Conservation (phyloP, 2,888 invertebrate genomes). For the Odontothrips loti region DNA sequence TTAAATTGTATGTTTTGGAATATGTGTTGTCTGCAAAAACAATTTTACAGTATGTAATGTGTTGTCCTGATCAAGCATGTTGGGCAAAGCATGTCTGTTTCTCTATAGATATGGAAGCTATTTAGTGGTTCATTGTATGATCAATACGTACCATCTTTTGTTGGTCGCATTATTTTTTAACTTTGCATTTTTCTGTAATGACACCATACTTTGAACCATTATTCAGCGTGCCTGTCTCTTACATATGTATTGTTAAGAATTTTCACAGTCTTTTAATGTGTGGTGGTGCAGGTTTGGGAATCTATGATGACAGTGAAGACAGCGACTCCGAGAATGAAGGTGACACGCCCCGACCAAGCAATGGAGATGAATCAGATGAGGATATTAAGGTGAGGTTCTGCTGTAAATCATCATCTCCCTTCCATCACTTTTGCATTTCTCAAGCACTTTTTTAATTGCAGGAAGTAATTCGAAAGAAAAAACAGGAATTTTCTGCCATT, state of each 20-base stretch:
- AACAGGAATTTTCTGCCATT: background rate
- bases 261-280: constrained; percentile 13
- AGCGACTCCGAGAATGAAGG: constrained; percentile 18
- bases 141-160: background rate
- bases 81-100: background rate
- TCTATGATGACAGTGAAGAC: constrained; percentile 22
- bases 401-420: background rate
- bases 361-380: background rate
- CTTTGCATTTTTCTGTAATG: background rate
- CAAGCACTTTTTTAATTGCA: background rate
- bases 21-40: too few species aligned
- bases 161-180: background rate
- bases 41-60: too few species aligned
- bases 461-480: background rate
- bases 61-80: background rate
- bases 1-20: too few species aligned
- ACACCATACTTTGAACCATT: background rate
- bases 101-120: background rate
- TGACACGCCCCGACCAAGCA: background rate
- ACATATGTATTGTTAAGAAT: background rate
- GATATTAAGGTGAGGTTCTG: background rate
- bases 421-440: background rate
- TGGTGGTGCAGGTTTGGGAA: constrained; percentile 24
- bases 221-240: background rate
- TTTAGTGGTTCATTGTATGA: background rate